Percentiles rank a stretch among this genome's conserved stretches.
Evolutionary conservation across 2,797 vertebrate genomes (phyloP).

Genomic region (Arnoldichthys spilopterus): DNA sequence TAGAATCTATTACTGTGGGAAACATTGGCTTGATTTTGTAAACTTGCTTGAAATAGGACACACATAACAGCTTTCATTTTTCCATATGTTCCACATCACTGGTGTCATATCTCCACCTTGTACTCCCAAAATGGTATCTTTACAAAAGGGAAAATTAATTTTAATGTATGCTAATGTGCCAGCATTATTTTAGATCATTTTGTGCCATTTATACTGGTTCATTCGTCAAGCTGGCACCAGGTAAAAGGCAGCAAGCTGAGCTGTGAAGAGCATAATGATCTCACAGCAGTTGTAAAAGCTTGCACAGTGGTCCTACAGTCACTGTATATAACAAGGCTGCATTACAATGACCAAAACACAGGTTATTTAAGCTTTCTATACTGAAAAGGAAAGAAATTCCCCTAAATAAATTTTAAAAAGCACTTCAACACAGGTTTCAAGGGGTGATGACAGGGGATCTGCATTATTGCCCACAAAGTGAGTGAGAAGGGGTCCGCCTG

Average conservation of each 20-base stretch:
- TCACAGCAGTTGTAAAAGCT: neutral
- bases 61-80: too few relatives aligned
- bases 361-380: neutral
- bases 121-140: neutral
- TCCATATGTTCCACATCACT: neutral
- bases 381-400: neutral
- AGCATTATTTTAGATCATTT: neutral
- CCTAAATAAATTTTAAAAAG: neutral
- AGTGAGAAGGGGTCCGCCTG: neutral
- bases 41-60: neutral
- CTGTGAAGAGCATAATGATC: neutral
- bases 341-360: conserved; percentile 4
- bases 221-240: neutral
- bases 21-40: too few relatives aligned
- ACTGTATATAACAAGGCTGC: neutral
- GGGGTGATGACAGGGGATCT: neutral
- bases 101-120: neutral
- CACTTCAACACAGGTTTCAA: neutral
- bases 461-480: neutral
- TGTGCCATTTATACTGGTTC: neutral
- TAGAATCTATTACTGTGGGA: too few relatives aligned
- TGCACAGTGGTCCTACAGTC: neutral
- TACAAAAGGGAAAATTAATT: too few relatives aligned
- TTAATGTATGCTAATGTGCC: too few relatives aligned
- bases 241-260: neutral